Base-by-base conservation (phyloP, 1,140 invertebrate species). In the Drosophila tsacasi region DNA sequence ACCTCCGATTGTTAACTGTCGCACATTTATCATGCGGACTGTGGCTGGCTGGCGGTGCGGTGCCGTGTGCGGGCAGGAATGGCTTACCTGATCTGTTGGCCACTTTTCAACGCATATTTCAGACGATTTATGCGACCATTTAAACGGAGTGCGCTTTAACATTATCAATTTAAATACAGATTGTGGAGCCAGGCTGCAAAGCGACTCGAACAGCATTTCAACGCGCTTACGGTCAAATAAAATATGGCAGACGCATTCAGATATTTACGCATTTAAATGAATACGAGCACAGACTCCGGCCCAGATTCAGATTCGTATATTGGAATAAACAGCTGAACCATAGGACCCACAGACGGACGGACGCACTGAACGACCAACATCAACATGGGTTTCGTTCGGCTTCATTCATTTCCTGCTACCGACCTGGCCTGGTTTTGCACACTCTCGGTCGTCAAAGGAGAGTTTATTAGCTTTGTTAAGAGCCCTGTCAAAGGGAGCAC, bases 251-350 rank as follows among this genome's bases (percentile, higher is more conserved):
- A 81, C 82, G 61, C 60, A 81, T 77, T 73, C 81, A 80, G 77
- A 84, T 84, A 84, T 84, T 84, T 84, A 84, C 82, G 81, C 82
- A 84, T 84, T 84, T 84, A 84, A 84, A 84, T 84, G 80, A 84
- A 84, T 84, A 69, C 81, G 54, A 47, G 64, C 32, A 39, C 39
- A 42, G 32, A 52, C 37, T 25, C 37, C 30, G 35, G 52, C 27
- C 40, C 67, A 57, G 39, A 74, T 69, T 37, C 44, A 35, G 37
- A 79, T 64, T 80, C 78, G 80, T 39, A 71, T 78, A 82, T 68
- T 79, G 67, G 80, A 74, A 46, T 62, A 55, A 79, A 71, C 80
- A 81, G 58, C 80, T 59, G 57, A 76, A 40, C 73, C 50, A 60
- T 42, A 55, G 47, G 62, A 40, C 32, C 15, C 27, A 37, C 27